phyloP scores from a whole-genome alignment of 2,113 vertebrate species.

The human (Homo sapiens) region GRCh38 chr14:99729001-99729500 shows the following conservation, averaged over 20 bases:
- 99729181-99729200: not conserved
- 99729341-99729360: not conserved
- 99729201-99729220: not conserved
- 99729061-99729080: not conserved
- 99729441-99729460: not conserved
- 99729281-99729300: not conserved
- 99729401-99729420: not conserved
- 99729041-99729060: not conserved
- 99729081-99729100: not conserved
- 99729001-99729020: not conserved
- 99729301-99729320: slow-evolving; percentile 73
- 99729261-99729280: slow-evolving; percentile 15
- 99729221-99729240: not conserved
- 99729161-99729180: not conserved
- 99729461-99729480: not conserved
- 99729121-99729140: not conserved
- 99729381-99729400: not conserved
- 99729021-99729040: not conserved
- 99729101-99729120: not conserved
- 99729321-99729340: not conserved
- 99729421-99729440: not conserved
- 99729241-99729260: not conserved
- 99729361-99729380: not conserved
- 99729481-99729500: not conserved
- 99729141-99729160: not conserved